Evolutionary conservation across 2,888 invertebrate genomes (phyloP).

Genomic region (Baccha elongata): DNA sequence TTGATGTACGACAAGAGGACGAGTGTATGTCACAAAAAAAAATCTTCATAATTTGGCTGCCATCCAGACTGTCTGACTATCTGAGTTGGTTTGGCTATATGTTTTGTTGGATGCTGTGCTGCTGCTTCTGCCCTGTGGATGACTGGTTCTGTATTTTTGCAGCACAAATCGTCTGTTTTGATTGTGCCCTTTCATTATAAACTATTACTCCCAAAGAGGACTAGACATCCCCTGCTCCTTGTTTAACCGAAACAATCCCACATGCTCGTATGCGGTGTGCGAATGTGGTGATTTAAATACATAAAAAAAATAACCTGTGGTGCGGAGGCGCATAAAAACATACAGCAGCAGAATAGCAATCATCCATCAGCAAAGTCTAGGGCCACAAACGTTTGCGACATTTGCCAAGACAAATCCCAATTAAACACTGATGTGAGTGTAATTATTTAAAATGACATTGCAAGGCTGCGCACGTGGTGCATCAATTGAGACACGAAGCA

Average conservation of each 20-base stretch:
- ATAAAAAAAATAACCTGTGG: not conserved
- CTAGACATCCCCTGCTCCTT: not conserved
- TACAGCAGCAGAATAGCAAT: conserved; percentile 1
- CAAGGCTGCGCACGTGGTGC: conserved; percentile 41
- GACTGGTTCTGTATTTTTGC: conserved; percentile 3
- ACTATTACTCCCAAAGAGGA: conserved; percentile 43
- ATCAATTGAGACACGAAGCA: not conserved
- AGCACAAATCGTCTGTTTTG: conserved; percentile 49
- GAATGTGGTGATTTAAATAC: conserved; percentile 40
- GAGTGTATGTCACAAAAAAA: conserved; percentile 37
- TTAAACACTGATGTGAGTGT: conserved; percentile 48
- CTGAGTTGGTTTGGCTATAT: conserved; percentile 42
- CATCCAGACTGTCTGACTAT: conserved; percentile 60
- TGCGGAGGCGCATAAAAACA: not conserved
- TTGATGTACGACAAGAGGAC: conserved; percentile 35
- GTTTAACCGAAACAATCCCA: conserved; percentile 27
- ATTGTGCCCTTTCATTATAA: conserved; percentile 53
- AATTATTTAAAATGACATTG: conserved; percentile 50
- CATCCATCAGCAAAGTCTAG: conserved; percentile 46
- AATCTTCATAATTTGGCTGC: conserved; percentile 54
- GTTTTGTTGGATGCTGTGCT: conserved; percentile 12
- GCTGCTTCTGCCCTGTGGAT: conserved; percentile 4
- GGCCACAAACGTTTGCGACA: not conserved
- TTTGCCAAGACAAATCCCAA: conserved; percentile 50
- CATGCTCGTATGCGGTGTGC: conserved; percentile 24